phyloP scores from a whole-genome alignment of 2,888 invertebrate species.

The Rosalia funebris region DNA sequence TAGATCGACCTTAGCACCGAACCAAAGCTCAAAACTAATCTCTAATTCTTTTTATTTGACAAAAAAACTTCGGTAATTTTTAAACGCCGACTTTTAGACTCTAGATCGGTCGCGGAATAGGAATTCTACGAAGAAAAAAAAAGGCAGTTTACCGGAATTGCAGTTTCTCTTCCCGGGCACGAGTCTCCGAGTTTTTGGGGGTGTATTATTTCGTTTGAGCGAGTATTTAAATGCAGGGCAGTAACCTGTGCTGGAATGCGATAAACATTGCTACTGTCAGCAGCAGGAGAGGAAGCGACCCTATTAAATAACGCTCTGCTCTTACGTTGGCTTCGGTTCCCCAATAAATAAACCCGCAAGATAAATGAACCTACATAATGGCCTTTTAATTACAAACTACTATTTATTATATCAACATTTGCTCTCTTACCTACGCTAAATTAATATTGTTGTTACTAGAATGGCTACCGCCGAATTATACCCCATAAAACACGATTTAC shows the following conservation, averaged over 20 bases:
- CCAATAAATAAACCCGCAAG: constrained; percentile 49
- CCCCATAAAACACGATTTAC: too few species aligned
- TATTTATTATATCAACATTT: constrained; percentile 45
- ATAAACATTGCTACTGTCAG: constrained; percentile 47
- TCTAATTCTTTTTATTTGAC: not conserved
- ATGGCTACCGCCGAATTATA: too few species aligned
- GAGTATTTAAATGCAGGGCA: constrained; percentile 42
- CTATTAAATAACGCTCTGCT: constrained; percentile 47
- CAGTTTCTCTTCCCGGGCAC: not conserved
- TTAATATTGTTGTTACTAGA: constrained; percentile 5
- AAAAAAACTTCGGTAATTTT: not conserved
- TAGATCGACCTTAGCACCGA: not conserved
- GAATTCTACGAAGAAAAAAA: not conserved
- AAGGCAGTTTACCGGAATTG: not conserved
- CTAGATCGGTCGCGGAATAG: not conserved
- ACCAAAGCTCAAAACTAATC: not conserved
- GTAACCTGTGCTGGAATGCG: constrained; percentile 42
- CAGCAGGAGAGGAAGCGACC: constrained; percentile 44
- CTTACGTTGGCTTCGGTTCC: constrained; percentile 43
- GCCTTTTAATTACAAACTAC: constrained; percentile 47
- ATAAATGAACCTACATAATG: constrained; percentile 48
- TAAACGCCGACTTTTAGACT: not conserved
- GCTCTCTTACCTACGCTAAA: constrained; percentile 15
- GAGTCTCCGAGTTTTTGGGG: not conserved
- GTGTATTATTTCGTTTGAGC: constrained; percentile 18